Conservation (phyloP, 2,888 invertebrate species). For the Drosophila antonietae region DNA sequence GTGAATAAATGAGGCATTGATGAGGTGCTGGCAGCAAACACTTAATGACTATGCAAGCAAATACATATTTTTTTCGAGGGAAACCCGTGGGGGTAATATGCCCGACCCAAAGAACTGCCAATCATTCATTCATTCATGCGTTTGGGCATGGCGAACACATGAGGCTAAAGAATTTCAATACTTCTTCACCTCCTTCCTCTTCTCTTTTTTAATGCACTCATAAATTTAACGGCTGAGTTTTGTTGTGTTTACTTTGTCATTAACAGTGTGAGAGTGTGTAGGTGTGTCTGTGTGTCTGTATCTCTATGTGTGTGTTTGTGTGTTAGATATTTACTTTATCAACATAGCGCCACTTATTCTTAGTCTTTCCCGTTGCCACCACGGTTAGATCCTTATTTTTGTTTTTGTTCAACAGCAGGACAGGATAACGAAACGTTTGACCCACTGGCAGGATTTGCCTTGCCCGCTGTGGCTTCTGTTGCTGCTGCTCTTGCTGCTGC, state of each 20-base stretch:
- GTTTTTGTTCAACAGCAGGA: conserved; percentile 84
- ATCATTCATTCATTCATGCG: conserved; percentile 42
- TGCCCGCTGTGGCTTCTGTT: conserved; percentile 53
- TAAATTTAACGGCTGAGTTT: conserved; percentile 40
- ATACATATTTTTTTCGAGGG: conserved; percentile 10
- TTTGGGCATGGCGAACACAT: conserved; percentile 9
- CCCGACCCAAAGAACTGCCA: conserved; percentile 61
- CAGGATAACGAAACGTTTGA: conserved; percentile 83
- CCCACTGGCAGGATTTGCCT: conserved; percentile 28
- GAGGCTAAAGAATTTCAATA: conserved; percentile 32
- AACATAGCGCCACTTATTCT: conserved; percentile 84
- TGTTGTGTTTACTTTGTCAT: conserved; percentile 43
- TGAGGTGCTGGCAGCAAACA: conserved; percentile 15
- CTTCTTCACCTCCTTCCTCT: conserved; percentile 13
- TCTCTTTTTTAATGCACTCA: conserved; percentile 34
- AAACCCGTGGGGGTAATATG: conserved; percentile 9
- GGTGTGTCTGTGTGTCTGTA: conserved; percentile 25
- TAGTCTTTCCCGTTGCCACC: conserved; percentile 83
- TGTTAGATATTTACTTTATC: conserved; percentile 84
- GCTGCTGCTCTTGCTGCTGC: conserved; percentile 56
- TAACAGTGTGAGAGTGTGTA: conserved; percentile 39
- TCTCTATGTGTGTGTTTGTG: conserved; percentile 24
- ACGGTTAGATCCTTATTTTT: conserved; percentile 84
- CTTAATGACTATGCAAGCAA: conserved; percentile 44
- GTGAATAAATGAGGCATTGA: conserved; percentile 17